Conservation (phyloP, 1,140 invertebrate genomes). For the Drosophila sproati region DNA sequence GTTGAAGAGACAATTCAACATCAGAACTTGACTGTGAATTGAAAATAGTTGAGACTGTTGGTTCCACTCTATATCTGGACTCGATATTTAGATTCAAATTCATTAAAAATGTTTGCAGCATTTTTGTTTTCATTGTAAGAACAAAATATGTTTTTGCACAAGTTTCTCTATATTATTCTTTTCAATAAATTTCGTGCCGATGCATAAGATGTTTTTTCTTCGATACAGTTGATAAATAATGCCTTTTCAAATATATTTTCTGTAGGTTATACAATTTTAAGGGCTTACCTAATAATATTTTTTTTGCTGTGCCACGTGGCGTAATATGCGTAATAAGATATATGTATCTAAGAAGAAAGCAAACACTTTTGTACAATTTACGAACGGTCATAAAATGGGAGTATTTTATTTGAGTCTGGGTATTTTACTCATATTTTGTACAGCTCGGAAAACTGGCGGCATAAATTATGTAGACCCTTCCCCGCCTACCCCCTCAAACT, state of each 20-base stretch:
- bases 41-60: not conserved
- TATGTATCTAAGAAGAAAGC: not conserved
- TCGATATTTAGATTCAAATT: not conserved
- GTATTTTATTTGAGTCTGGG: conserved; percentile 27
- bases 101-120: not conserved
- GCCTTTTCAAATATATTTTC: not conserved
- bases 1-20: not conserved
- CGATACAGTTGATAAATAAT: not conserved
- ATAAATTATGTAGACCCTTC: conserved; percentile 65
- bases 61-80: too few species aligned
- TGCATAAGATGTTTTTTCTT: too few species aligned
- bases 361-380: conserved; percentile 70
- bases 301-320: conserved; percentile 20
- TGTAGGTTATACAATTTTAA: not conserved
- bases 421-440: conserved; percentile 40
- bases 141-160: not conserved
- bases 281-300: not conserved
- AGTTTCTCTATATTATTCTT: too few species aligned
- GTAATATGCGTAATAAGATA: conserved; percentile 19
- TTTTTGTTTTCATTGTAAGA: not conserved
- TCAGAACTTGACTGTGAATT: not conserved
- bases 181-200: too few species aligned
- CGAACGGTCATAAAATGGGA: conserved; percentile 57
- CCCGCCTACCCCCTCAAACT: not conserved
- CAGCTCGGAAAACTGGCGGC: conserved; percentile 69